Base-by-base conservation (phyloP, 2,113 vertebrate genomes). In the Saimiri boliviensis region DNA sequence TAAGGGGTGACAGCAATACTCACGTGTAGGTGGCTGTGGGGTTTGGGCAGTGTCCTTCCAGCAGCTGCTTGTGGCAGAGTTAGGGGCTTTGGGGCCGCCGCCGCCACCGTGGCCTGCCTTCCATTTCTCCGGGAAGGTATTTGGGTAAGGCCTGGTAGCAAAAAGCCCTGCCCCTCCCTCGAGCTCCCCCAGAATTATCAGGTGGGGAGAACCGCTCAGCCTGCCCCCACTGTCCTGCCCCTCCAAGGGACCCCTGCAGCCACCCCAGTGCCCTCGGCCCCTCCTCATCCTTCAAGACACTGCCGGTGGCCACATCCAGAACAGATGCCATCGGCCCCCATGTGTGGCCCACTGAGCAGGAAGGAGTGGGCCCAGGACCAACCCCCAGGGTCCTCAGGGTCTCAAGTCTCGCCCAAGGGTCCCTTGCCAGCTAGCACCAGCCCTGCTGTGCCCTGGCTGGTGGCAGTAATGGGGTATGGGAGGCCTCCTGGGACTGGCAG, bases 41-140 rank as follows among this genome's bases (percentile, higher is more conserved):
- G 40, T 74, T 68, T 7, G 4, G 52, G 76, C 2, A 2, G 10
- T 3, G 4, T 1, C 30, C 3, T 49, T 19, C 13, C 25, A 6
- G 76, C 56, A 27, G 73, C 89, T 16, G 6, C 84, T 17, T 8
- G 0, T 4, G 7, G 42, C 9, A 2, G 47, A 54, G 37, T 13
- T 3, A 5, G 25, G 3, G 49, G 30, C 32, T 13, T 9, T 17
- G 2, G 32, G 30, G n/a, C 56, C 27, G 0, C 3, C 17, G 42
- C 1, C 0, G 1, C 63, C 74, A 14, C 0, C 0, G 1, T 2
- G 54, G 45, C 30, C 0, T 0, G n/a, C 5, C 35, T 42, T 21
- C 0, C 4, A 0, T 35, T 12, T 66, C 45, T 21, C 74, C 0
- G 1, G 63, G 54, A 27, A 5, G 32, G 5, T 12, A 0, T 1